Evolutionary conservation across 2,113 vertebrate species (phyloP), one percentile per base, ranked within the genome.

Genomic region (Amblyornis subalaris): DNA sequence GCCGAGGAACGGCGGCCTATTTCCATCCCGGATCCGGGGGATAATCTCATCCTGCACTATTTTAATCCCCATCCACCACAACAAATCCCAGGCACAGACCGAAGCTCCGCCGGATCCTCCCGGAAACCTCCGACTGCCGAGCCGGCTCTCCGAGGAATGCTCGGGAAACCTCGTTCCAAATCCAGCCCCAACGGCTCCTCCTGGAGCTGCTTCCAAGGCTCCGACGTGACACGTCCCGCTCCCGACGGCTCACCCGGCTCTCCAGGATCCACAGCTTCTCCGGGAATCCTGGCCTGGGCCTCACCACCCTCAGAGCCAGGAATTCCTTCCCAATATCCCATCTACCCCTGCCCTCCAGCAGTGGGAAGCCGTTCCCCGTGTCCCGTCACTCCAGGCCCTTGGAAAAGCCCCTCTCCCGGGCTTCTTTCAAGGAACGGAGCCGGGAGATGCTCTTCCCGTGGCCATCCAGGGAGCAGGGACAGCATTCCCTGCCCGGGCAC

Each of bases 331-430:
- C 48, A 54, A 29, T 1, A 28, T 35, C 33, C 47, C 75, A 54
- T 0, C 33, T 5, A 2, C 6, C 4, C 1, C 48, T 12, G 3
- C 23, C 7, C 31, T 51, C 9, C 26, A 8, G 8, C 73, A 61
- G 1, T 15, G 22, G 28, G 57, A 44, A 75, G 44, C 57, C 73
- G 40, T 76, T 76, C 73, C 73, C 73, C 48, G 72, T 6, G 5
- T 47, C 10, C 72, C 45, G 40, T n/a, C 40, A 20, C 54, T 35
- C 24, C 71, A 9, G 40, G 22, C 28, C 61, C 22, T 17, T 44
- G 62, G 61, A 10, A 64, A 64, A 44, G 28, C 61, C 61, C 40
- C 40, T 44, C 19, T 42, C 62, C 64, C 11, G 16, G 14, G 23
- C 7, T 45, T 65, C 22, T 24, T 17, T 16, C n/a, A 47, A 44